These are phyloP conservation scores for Pseudotriccus pelzelni DNA, from an alignment of 2,797 vertebrate genomes.

Conservation along the genomic window DNA sequence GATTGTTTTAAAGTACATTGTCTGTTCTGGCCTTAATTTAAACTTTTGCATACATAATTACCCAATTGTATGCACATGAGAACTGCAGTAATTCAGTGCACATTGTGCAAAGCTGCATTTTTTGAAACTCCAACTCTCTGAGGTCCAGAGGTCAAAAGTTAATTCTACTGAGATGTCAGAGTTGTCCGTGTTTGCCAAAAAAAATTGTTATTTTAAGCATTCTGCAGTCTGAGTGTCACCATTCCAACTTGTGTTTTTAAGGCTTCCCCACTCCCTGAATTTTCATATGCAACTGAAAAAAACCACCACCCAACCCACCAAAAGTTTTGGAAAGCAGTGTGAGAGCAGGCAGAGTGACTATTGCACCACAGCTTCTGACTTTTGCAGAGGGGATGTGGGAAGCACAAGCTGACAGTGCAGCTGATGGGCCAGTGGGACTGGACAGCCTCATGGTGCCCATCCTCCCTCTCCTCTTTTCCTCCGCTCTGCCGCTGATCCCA, in stretches of 20 bases:
- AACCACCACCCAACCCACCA: background rate
- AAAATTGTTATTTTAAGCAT: constrained; percentile 34
- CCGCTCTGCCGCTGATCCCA: accelerated
- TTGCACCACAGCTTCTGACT: background rate
- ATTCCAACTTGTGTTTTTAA: background rate
- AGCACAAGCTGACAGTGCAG: background rate
- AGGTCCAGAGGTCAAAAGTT: constrained; percentile 50
- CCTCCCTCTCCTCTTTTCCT: background rate
- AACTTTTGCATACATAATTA: constrained; percentile 4
- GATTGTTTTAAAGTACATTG: background rate
- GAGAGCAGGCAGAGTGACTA: background rate
- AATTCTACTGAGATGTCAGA: constrained; percentile 33
- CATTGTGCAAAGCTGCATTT: background rate
- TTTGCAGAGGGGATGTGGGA: background rate
- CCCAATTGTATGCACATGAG: background rate
- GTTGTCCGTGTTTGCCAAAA: constrained; percentile 11
- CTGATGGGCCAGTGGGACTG: background rate
- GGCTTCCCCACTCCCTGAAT: background rate
- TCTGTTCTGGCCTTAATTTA: background rate
- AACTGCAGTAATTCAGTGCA: background rate
- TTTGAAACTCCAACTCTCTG: background rate
- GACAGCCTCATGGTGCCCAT: background rate
- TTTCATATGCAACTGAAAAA: background rate
- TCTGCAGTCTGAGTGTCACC: constrained; percentile 22
- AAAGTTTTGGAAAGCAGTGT: background rate